These are phyloP conservation scores for Botrylloides violaceus DNA, from an alignment of 23 tunicate species.

Conservation along the genomic window DNA sequence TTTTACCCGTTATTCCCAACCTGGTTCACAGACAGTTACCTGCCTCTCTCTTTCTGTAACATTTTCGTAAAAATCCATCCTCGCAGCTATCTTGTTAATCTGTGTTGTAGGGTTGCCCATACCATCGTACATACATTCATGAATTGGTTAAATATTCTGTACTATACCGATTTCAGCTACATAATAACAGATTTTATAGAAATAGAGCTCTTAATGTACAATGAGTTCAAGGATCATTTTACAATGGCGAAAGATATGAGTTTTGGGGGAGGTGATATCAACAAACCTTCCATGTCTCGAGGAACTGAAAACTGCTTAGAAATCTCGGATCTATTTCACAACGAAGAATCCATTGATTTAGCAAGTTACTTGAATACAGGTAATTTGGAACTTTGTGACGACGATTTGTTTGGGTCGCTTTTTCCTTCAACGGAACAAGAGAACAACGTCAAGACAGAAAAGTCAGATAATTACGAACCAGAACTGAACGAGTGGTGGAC, in stretches of 20 bases:
- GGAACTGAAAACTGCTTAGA: slow-evolving; percentile 19
- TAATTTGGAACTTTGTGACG: slow-evolving; percentile 73
- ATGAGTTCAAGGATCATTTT: background rate
- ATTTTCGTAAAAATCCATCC: no score
- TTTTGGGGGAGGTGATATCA: slow-evolving; percentile 12
- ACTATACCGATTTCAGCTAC: no score
- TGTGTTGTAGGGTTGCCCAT: no score
- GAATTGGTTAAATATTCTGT: no score
- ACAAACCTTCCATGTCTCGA: slow-evolving; percentile 32
- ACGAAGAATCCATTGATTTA: slow-evolving; percentile 92
- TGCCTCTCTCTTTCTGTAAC: no score
- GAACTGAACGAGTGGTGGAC: slow-evolving; percentile 29
- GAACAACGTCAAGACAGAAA: slow-evolving; percentile 13
- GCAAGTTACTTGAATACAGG: slow-evolving; percentile 46
- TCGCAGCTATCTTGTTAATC: no score
- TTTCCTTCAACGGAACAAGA: slow-evolving; percentile 35
- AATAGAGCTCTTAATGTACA: background rate
- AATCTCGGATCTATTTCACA: slow-evolving; percentile 62
- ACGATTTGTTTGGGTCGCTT: slow-evolving; percentile 72
- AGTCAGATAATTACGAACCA: slow-evolving; percentile 19
- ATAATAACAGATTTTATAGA: no score
- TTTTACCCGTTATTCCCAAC: no score
- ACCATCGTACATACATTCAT: no score
- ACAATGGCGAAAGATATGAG: slow-evolving; percentile 25
- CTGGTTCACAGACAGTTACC: no score